Evolutionary conservation across 2,888 invertebrate genomes (phyloP).

Genomic region (Podabrus alpinus): DNA sequence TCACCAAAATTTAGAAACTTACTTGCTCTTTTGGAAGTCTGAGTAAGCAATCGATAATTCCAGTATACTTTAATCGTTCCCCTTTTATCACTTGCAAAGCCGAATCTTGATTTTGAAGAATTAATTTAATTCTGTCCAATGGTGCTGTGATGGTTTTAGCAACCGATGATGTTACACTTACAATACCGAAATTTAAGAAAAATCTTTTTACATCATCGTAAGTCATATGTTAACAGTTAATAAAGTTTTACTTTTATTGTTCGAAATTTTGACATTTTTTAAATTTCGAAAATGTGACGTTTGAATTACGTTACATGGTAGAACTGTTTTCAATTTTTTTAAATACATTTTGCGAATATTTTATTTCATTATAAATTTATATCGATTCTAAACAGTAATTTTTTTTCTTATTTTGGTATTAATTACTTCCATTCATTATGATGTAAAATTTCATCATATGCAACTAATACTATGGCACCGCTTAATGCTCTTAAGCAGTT

Average conservation of each 20-base stretch:
- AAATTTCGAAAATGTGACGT: neutral
- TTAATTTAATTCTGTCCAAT: constrained; percentile 32
- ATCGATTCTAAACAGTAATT: neutral
- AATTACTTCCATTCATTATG: constrained; percentile 25
- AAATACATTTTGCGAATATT: neutral
- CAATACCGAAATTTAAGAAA: constrained; percentile 25
- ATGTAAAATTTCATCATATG: constrained; percentile 33
- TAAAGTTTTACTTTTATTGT: neutral
- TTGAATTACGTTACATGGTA: neutral
- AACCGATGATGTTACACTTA: constrained; percentile 28
- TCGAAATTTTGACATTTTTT: neutral
- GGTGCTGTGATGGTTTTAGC: constrained; percentile 34
- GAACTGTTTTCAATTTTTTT: neutral
- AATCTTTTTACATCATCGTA: constrained; percentile 21
- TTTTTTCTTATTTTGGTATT: constrained; percentile 2
- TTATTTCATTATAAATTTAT: neutral
- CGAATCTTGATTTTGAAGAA: constrained; percentile 35
- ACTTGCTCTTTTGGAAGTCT: constrained; percentile 34
- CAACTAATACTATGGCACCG: constrained; percentile 32
- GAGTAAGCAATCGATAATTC: constrained; percentile 27
- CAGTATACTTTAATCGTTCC: constrained; percentile 23
- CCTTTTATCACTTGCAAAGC: constrained; percentile 31
- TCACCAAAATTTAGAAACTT: neutral
- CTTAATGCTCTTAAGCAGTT: constrained; percentile 30
- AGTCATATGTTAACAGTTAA: neutral